Base-by-base conservation (phyloP, 2,113 vertebrate genomes). In the Casuarius casuarius region DNA sequence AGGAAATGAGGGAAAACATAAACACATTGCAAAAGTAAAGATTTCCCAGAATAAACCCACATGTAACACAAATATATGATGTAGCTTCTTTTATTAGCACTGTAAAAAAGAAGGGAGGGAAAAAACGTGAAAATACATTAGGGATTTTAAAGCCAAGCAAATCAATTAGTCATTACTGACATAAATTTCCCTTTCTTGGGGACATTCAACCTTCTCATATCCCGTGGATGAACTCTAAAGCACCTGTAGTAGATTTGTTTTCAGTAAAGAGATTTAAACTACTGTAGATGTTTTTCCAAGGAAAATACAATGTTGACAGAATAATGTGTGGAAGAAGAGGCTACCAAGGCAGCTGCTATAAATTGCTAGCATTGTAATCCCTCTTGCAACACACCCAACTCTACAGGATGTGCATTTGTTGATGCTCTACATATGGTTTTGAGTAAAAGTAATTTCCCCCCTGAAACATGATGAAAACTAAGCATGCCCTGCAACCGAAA, bases 271-370 rank as follows among this genome's bases (percentile, higher is more conserved):
- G 96, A 97, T 97, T 97, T 98, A 96, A 97, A 97, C 91, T 82
- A 77, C 73, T 96, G 95, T 97, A 96, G 97, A 91, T 90, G 96
- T 96, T 98, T 98, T 97, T 98, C 98, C 98, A 98, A 98, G 95
- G 97, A 98, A 98, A 98, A 98, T 97, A 98, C 38, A 26, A 93
- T 95, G 97, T 98, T 98, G 98, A 98, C 94, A 96, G 97, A 97
- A 97, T 97, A 98, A 95, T 96, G 97, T 95, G 97, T 97, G 87
- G 92, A 97, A 97, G 97, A 97, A 97, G 96, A 95, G 97, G 91
- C 96, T 91, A 95, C 96, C 94, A 97, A 97, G 72, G 94, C 93
- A 97, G 97, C 97, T 97, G 81, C 97, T 84, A 96, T 98, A 98
- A 98, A 98, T 98, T 98, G 98, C 97, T 96, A 96, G 90, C 46